Conservation (phyloP, 1,140 invertebrate species). For the Trialeurodes vaporariorum region DNA sequence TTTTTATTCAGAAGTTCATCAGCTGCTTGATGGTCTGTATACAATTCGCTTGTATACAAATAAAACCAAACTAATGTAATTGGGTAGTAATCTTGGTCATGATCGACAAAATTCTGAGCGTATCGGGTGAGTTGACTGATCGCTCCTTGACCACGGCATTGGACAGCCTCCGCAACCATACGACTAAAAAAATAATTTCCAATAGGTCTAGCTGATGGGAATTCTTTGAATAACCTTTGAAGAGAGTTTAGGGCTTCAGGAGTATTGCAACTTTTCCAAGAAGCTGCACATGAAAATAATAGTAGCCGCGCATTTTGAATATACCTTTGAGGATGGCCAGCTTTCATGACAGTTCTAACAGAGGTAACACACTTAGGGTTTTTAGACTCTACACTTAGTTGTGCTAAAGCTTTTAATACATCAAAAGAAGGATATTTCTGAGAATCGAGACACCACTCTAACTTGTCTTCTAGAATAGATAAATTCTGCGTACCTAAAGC, state of each 20-base stretch:
- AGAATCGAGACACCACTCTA: background rate
- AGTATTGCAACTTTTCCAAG: background rate
- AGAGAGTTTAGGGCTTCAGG: background rate
- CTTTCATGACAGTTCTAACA: background rate
- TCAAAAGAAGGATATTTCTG: background rate
- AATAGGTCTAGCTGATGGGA: background rate
- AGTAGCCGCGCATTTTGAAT: background rate
- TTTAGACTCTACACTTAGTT: background rate
- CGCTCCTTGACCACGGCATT: background rate
- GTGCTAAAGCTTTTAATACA: background rate
- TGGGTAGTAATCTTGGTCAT: background rate
- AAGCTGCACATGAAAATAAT: background rate
- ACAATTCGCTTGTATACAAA: background rate
- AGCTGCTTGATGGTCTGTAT: background rate
- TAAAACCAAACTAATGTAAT: background rate
- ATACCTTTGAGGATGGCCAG: background rate
- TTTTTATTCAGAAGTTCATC: background rate
- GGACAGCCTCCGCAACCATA: background rate
- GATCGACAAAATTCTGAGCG: background rate
- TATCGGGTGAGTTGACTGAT: background rate
- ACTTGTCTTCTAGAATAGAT: background rate
- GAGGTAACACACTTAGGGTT: background rate
- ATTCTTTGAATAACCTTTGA: background rate
- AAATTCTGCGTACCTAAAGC: background rate
- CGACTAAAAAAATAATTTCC: background rate